Evolutionary conservation across 2,797 vertebrate species (phyloP), one percentile per base, ranked within the genome.

Genomic region (Cryptoblepharus egeriae): DNA sequence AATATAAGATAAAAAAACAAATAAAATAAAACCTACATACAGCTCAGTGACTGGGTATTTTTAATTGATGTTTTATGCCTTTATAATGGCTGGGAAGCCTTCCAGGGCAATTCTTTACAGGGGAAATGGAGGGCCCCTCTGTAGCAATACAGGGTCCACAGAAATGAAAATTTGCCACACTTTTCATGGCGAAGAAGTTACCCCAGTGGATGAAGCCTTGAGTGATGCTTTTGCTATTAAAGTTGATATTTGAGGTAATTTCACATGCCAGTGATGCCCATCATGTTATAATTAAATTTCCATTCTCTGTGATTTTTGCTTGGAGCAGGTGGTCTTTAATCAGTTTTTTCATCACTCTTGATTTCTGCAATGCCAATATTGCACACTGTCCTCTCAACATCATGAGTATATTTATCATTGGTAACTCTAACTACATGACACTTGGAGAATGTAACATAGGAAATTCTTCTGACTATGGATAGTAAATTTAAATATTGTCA

Each of bases 321-420:
- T 20, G 72, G 81, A 90, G 83, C 86, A 93, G 84, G 89, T 86
- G 82, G 73, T 61, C 83, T 92, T 88, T 86, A 87, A 90, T 87
- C 84, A 88, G 85, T 74, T 39, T 85, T 85, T 75, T 49, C 45
- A 28, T 69, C 84, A 64, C 69, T 81, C 82, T 67, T 84, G 76
- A 74, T 60, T 73, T 65, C 37, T 73, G 72, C 65, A 75, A 22
- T 63, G 55, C 83, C 78, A 26, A 65, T 32, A 75, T 77, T 77
- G 30, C 28, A 75, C 0, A 0, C 1, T 0, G 0, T 37, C 68
- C 52, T 87, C 78, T 85, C 88, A 65, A 69, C 4, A 70, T 57
- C 6, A 16, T 75, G 39, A 70, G 0, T 22, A 84, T 75, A 75
- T 76, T 39, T 11, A 45, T 49, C 64, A 49, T 69, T n/a, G 39